Base-by-base conservation (phyloP, 2,888 invertebrate species). In the Argyresthia albistria region DNA sequence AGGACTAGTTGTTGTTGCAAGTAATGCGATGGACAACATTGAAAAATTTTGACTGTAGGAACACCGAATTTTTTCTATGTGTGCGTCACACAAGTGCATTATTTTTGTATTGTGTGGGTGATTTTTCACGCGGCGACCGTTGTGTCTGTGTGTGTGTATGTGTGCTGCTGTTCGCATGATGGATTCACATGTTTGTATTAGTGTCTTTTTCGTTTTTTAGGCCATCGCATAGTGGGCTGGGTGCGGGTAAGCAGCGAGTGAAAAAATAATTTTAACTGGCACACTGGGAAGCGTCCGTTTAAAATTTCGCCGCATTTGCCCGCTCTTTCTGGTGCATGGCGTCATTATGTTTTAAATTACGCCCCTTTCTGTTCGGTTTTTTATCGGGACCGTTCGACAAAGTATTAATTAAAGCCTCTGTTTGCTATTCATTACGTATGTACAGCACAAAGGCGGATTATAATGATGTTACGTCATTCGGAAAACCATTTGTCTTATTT, bases 221-320 rank as follows among this genome's bases (percentile, higher is more conserved):
- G 56, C 14, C 39, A 46, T 68, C 79, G 77, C 79, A 82, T 77
- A 80, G 70, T 68, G 72, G 68, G 67, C 65, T 66, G 69, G 65
- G 81, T 4, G 47, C 16, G 35, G n/a, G 25, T 72, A 70, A 73
- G 73, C 70, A 75, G 76, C 75, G 70, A 75, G 76, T 75, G 80
- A 83, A 86, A 86, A 87, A 86, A 86, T 84, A 83, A 81, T 86
- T 81, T 86, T 76, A 84, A 84, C 83, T 82, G 84, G 83, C 81
- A 82, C 83, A 82, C 74, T 76, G 77, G 74, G 78, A 71, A 76
- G 69, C 73, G 75, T 7, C 14, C 78, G 84, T 84, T 86, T 83
- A 86, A 37, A 86, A 86, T 86, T 86, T 84, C 82, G 83, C 77
- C 43, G 45, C 50, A 52, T 52, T 49, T 46, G 36, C 49, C 49